Conservation (phyloP, 1,140 invertebrate genomes). For the Drosophila gunungcola region DNA sequence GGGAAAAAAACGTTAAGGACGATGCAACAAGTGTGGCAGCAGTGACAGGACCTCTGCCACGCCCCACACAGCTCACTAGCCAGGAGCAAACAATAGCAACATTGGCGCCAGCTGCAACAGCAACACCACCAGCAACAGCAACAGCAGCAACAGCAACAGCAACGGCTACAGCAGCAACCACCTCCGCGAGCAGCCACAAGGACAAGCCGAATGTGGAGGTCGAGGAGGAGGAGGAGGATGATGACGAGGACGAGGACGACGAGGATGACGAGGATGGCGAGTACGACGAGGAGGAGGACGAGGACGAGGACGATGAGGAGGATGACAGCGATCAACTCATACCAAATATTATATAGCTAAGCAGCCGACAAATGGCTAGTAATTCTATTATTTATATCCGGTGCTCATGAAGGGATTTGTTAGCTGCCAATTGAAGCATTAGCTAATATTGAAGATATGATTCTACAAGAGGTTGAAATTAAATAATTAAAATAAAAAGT, state of each 20-base stretch:
- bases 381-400: slow-evolving; percentile 7
- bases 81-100: slow-evolving; percentile 49
- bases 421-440: no score
- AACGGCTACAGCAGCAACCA: slow-evolving; percentile 3
- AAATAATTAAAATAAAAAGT: no score
- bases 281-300: slow-evolving; percentile 63
- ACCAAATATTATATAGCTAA: slow-evolving; percentile 75
- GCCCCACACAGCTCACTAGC: slow-evolving; percentile 24
- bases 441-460: no score
- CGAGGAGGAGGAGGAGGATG: slow-evolving; percentile 26
- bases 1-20: slow-evolving; percentile 20
- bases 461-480: no score
- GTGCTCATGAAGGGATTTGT: neutral
- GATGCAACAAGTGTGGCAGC: slow-evolving; percentile 65
- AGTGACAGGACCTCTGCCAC: neutral
- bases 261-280: slow-evolving; percentile 70
- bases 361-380: slow-evolving; percentile 13
- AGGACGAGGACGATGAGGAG: slow-evolving; percentile 70
- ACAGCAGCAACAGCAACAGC: neutral
- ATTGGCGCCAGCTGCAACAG: slow-evolving; percentile 21
- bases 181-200: slow-evolving; percentile 27
- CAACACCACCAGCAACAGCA: neutral
- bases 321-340: slow-evolving; percentile 77
- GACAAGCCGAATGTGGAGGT: neutral
- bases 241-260: slow-evolving; percentile 49